Base-by-base conservation (phyloP, 2,888 invertebrate genomes). In the Rugalucina vietnamica region DNA sequence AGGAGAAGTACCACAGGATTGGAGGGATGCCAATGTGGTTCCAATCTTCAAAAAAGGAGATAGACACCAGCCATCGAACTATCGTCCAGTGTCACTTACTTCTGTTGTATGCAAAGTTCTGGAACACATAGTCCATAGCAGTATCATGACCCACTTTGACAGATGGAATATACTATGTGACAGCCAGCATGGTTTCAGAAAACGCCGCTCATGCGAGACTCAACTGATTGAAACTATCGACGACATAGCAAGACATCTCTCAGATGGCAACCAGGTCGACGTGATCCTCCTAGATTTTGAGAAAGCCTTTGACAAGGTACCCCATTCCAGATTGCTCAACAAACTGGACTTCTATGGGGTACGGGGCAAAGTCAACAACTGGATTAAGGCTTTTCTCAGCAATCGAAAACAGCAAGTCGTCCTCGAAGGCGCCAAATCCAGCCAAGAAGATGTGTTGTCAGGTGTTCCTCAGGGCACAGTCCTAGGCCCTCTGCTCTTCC, bases 331-430 rank as follows among this genome's bases (percentile, higher is more conserved):
- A 34, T 18, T 65, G 34, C 65, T 65, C 34, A 21, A 65, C 65
- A 65, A 65, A 34, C 21, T 65, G 34, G 65, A 65, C 34, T 65
- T 12, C 21, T 65, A 65, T 65, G 65, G 65, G 65, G 34, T 65
- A 32, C 32, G 65, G 34, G 34, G 65, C 12, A 34, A 79, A 8
- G 72, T 36, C 14, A 69, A 76, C 18, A 24, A 27, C 21, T 88
- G 83, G 87, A 81, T 88, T 4, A 14, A 73, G 34, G 37, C 27
- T 24, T 87, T 88, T 69, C 83, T 88, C 1, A 24, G 32, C 0
- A 65, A 65, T 18, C 34, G 65, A 34, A 65, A 65, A 34, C 65
- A 65, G 21, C 65, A 65, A 34, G 65, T 65, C 10, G 65, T 65
- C 65, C 65, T 65, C 18, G 34, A 65, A 65, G 65, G 65, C 1